Base-by-base conservation (phyloP, 2,888 invertebrate species). In the Zhuqinia jingwanae region DNA sequence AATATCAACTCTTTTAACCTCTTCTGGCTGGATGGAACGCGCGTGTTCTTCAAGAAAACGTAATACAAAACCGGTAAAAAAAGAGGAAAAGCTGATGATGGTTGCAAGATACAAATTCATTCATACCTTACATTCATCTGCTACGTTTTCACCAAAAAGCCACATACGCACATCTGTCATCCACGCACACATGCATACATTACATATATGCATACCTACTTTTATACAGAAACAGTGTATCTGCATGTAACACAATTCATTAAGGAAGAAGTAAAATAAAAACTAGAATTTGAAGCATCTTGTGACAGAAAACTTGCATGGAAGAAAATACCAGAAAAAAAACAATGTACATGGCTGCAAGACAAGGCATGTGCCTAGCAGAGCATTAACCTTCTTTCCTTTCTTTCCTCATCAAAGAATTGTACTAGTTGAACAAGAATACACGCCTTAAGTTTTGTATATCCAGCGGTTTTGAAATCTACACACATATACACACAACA, bases 111-210 rank as follows among this genome's bases (percentile, higher is more conserved):
- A n/a, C n/a, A n/a, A 70, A 84, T 77, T 84, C 84, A 84, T 84
- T 84, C 84, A 84, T 56, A 68, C 42, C n/a, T n/a, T n/a, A n/a
- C 63, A 63, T 58, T 83, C 83, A 83, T 83, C 81, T 60, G 75
- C 63, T 75, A 63, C 30, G 13, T 73, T 22, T 17, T 79, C 50
- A 80, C 2, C 30, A n/a, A 47, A 25, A 17, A 58, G 25, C 15
- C n/a, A 60, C 58, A 60, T 27, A 56, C 70, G 45, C 82, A 83
- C 83, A 83, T 83, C 83, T 83, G 83, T 50, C 53, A 30, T 60
- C 2, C 13, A 60, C 60, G 68, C 68, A 68, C 20, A 42, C 68
- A 45, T 22, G 68, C 45, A 22, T 42, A 2, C 22, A 1, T 65
- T 17, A 17, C 1, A 8, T 30, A 63, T 25, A 58, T 11, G 27